Base-by-base conservation (phyloP, 2,888 invertebrate genomes). In the Microctonus brassicae region DNA sequence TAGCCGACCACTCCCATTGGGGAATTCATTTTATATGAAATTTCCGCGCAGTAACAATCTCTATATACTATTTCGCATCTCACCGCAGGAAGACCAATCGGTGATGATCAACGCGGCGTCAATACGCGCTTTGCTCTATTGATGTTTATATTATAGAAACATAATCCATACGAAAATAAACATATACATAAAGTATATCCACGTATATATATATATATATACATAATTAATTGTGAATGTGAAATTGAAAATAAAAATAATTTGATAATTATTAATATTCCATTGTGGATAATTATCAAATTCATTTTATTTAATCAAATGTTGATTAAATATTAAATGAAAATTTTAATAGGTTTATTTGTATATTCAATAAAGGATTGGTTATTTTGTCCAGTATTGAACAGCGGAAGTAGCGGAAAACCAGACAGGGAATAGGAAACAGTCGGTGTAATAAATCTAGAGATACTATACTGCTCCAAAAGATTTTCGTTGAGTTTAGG, bases 351-450 rank as follows among this genome's bases (percentile, higher is more conserved):
- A 34, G 22, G 42, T 11, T 17, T 47, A 39, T 52, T 53, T 58
- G 63, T 52, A 42, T n/a, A n/a, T n/a, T n/a, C n/a, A n/a, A 69
- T 74, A 67, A 71, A 70, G 75, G 74, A 69, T 65, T 72, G 72
- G 70, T 72, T 69, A 63, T 58, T 65, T 20, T 34, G 69, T 60
- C 62, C 71, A 36, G 72, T 76, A 79, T 79, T 75, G 78, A 74
- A 75, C 76, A 79, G 66, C 77, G 76, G 79, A 78, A 78, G 77
- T 76, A 75, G 77, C 79, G 78, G 78, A 79, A 80, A 77, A 80
- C 79, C 36, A 9, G 2, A 77, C 67, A 62, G 55, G 53, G 71
- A n/a, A n/a, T n/a, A n/a, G 70, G 76, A 76, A 78, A 73, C 76
- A 73, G 77, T 75, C 68, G 68, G 55, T 29, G 78, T 75, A 77